These are phyloP conservation scores for Eidolon dupreanum DNA, from an alignment of 2,797 vertebrate species.

Conservation along the genomic window DNA sequence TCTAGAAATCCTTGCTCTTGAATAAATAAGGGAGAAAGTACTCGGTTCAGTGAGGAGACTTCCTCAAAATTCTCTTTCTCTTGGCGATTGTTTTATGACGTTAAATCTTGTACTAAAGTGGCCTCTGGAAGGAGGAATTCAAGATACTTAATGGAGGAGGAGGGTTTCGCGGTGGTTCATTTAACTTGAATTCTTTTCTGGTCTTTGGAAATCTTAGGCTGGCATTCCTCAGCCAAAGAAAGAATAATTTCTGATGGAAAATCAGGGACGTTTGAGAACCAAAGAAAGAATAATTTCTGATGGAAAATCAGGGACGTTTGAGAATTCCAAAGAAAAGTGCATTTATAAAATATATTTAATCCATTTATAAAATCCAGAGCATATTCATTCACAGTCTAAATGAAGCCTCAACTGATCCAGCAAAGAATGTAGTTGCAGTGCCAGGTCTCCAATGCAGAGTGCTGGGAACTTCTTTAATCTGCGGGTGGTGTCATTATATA, in stretches of 20 bases:
- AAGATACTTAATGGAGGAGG: not conserved
- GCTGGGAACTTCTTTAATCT: not conserved
- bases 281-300: not conserved
- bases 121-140: not conserved
- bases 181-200: not conserved
- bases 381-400: constrained; percentile 48
- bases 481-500: not conserved
- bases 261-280: not conserved
- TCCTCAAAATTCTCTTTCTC: not conserved
- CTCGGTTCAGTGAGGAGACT: not conserved
- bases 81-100: not conserved
- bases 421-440: not conserved
- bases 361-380: not conserved
- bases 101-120: not conserved
- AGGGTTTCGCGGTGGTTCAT: not conserved
- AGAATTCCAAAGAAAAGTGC: not conserved
- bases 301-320: not conserved
- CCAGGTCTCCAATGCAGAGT: not conserved
- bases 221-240: not conserved
- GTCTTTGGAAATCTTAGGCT: constrained; percentile 12
- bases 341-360: constrained; percentile 34
- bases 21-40: not conserved
- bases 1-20: not conserved
- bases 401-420: not conserved
- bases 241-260: not conserved